These are phyloP conservation scores for Amphiprion clarkii DNA, from an alignment of 2,797 vertebrate species.

Conservation along the genomic window DNA sequence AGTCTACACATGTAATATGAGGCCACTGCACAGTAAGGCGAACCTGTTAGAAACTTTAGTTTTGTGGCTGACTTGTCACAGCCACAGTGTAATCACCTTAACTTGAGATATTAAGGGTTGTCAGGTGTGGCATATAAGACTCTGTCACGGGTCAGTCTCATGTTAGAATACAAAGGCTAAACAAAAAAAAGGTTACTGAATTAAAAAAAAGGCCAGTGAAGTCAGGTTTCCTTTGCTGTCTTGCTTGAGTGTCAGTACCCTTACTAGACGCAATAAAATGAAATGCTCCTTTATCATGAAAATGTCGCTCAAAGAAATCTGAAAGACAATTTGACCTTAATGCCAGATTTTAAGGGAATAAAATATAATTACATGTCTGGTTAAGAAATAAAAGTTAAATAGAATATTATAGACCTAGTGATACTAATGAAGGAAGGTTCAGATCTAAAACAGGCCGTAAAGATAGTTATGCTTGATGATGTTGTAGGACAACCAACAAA, in stretches of 20 bases:
- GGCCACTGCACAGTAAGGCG: not conserved
- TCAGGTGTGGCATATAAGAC: not conserved
- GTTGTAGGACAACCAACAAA: not conserved
- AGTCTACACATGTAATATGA: slow-evolving; percentile 3
- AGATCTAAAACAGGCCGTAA: not conserved
- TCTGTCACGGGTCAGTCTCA: not conserved
- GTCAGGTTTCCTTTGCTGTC: not conserved
- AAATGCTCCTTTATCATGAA: not conserved
- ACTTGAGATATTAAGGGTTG: not conserved
- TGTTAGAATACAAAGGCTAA: not conserved
- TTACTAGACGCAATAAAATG: not conserved
- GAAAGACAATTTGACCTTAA: not conserved
- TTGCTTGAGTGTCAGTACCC: not conserved
- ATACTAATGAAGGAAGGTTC: not conserved
- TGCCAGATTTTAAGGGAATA: not conserved
- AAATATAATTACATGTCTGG: not conserved
- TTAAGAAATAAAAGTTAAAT: not conserved
- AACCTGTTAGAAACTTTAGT: not conserved
- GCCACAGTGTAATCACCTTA: not conserved
- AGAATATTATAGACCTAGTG: not conserved
- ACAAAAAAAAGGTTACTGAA: not conserved
- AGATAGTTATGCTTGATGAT: not conserved
- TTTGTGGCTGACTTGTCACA: not conserved
- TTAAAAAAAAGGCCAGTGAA: not conserved
- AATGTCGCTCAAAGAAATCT: not conserved